Evolutionary conservation across 2,113 vertebrate genomes (phyloP).

Genomic region (Notothenia rossii): DNA sequence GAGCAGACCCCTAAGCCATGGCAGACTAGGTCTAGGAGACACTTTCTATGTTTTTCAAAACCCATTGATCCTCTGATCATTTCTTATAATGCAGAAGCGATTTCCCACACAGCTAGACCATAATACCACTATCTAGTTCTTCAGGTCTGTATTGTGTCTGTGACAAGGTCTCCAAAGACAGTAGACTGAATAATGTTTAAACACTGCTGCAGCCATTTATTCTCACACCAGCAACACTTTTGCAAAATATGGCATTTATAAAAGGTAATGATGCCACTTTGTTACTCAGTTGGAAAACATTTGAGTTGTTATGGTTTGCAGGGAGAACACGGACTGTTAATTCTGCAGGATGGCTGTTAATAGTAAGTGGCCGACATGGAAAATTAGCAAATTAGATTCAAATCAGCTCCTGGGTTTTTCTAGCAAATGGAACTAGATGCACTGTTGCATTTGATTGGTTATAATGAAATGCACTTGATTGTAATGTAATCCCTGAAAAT

Average conservation of each 20-base stretch:
- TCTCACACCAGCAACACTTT: background rate
- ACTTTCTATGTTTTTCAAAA: conserved; percentile 45
- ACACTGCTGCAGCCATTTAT: background rate
- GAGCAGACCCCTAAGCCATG: conserved; percentile 29
- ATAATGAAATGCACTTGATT: conserved; percentile 36
- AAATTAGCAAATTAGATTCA: conserved; percentile 49
- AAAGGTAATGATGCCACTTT: conserved; percentile 25
- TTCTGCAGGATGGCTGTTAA: conserved; percentile 26
- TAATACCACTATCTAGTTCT: conserved; percentile 39
- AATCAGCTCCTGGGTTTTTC: conserved; percentile 35
- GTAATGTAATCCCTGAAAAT: conserved; percentile 38
- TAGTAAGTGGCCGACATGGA: background rate
- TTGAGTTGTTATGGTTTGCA: conserved; percentile 13
- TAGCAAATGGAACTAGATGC: conserved; percentile 37
- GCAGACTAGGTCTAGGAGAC: too few species aligned
- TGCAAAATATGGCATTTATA: conserved; percentile 32
- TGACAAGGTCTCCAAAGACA: conserved; percentile 2
- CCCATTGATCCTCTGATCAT: conserved; percentile 70
- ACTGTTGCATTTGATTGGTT: conserved; percentile 39
- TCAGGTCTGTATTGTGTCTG: conserved; percentile 14
- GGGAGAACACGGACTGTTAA: conserved; percentile 14
- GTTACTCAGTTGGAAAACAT: conserved; percentile 28
- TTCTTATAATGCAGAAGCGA: conserved; percentile 58
- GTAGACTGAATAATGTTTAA: conserved; percentile 10
- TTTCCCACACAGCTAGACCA: conserved; percentile 31